Base-by-base conservation (phyloP, 2,113 vertebrate species). In the Riparia riparia region DNA sequence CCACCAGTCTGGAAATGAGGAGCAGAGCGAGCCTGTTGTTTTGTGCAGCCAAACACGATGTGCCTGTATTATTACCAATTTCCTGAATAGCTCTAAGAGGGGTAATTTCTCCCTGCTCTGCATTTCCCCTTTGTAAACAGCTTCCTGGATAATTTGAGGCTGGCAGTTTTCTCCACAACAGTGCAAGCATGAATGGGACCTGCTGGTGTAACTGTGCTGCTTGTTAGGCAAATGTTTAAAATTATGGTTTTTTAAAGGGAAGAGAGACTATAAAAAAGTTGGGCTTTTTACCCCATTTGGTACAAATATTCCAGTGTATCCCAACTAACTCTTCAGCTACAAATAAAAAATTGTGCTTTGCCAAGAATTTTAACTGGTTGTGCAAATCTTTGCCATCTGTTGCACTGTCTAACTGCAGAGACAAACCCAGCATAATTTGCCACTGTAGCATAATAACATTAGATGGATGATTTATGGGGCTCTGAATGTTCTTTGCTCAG, bases 301-400 rank as follows among this genome's bases (percentile, higher is more conserved):
- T 73, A 32, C 70, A 93, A 96, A 95, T 53, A 90, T 86, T 93
- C 90, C 83, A 61, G 28, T 4, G 8, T 64, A 74, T 82, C 91
- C 92, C 82, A 34, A 54, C 78, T 91, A 81, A 93, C 44, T 81
- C 87, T 80, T 68, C 83, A 92, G 42, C 39, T 66, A 94, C 72
- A 90, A 95, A 96, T 96, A 96, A 95, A 96, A 95, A 92, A 93
- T 28, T 28, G 68, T 96, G 72, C 91, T 91, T 93, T 93, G 94
- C 96, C 95, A 95, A 92, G 95, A 83, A 96, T 88, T 83, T 92
- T 95, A 81, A 93, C 96, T 80, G 77, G 87, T 94, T 97, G 91
- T 92, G 74, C 96, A 98, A 95, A 96, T 95, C 93, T 95, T 95
- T 79, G 78, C 97, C 97, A 98, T 96, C 97, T 98, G 97, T 89